phyloP scores from a whole-genome alignment of 2,888 invertebrate species.

The Coenonympha arcania region DNA sequence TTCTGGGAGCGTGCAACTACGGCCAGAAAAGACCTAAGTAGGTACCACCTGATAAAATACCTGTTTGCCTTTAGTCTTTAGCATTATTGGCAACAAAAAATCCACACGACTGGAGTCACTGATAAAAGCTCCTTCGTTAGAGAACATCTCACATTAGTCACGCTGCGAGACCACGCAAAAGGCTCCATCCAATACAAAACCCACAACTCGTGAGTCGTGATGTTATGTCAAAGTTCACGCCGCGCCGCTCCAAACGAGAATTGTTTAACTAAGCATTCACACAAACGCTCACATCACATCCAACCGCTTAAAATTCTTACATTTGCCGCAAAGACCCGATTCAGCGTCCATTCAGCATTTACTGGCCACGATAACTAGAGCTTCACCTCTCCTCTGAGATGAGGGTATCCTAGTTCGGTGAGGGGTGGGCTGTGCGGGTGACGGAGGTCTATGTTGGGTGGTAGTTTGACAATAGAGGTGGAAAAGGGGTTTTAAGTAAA shows the following conservation, averaged over 20 bases:
- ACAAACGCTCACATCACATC: slow-evolving; percentile 28
- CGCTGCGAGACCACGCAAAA: slow-evolving; percentile 17
- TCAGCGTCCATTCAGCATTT: slow-evolving; percentile 52
- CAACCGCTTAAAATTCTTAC: slow-evolving; percentile 52
- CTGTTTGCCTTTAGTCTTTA: too few species aligned
- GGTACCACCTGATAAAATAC: too few species aligned
- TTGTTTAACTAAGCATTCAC: slow-evolving; percentile 26
- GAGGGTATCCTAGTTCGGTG: slow-evolving; percentile 20
- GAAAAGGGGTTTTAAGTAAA: slow-evolving; percentile 72
- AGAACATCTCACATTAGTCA: background rate
- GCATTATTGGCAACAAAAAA: too few species aligned
- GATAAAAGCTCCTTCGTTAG: too few species aligned
- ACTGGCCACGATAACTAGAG: slow-evolving; percentile 35
- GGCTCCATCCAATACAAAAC: slow-evolving; percentile 3
- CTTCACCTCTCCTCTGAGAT: slow-evolving; percentile 28
- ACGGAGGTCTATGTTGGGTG: slow-evolving; percentile 39
- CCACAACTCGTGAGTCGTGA: slow-evolving; percentile 7
- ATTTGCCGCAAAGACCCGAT: slow-evolving; percentile 48
- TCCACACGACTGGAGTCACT: too few species aligned
- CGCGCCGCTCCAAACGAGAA: slow-evolving; percentile 18
- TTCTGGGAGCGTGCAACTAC: too few species aligned
- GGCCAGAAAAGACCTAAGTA: too few species aligned
- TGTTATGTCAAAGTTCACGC: slow-evolving; percentile 17
- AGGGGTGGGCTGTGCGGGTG: slow-evolving; percentile 32
- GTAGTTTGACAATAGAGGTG: slow-evolving; percentile 62